A percentile compares a stretch with the other conserved stretches of the same genome.
These are phyloP conservation scores for Pagrus major DNA, from an alignment of 2,113 vertebrate species.

Conservation along the genomic window DNA sequence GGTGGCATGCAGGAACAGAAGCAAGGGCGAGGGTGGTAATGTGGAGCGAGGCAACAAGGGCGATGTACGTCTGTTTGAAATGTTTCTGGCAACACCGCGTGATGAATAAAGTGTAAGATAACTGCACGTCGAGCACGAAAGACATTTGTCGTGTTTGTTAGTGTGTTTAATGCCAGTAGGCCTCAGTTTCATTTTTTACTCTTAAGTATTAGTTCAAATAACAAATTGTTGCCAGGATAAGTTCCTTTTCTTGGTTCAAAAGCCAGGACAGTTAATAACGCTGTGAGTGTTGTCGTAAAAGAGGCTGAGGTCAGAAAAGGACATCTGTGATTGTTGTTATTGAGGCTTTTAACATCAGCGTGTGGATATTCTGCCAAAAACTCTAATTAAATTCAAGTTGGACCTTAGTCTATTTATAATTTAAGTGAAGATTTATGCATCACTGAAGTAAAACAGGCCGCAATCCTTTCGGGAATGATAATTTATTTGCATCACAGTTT, in stretches of 20 bases:
- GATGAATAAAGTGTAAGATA: conserved; percentile 46
- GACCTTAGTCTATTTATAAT: not conserved
- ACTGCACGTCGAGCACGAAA: not conserved
- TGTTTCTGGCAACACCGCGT: conserved; percentile 60
- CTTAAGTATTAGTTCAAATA: conserved; percentile 28
- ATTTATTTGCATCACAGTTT: no score
- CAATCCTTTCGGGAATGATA: no score
- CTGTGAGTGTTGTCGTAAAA: not conserved
- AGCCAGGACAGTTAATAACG: not conserved
- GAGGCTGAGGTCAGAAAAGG: not conserved
- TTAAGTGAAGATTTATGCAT: not conserved
- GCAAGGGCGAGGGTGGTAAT: conserved; percentile 21
- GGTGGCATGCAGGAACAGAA: conserved; percentile 52
- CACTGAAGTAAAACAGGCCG: not conserved
- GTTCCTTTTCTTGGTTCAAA: not conserved
- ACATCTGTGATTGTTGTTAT: not conserved
- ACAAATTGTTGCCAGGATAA: conserved; percentile 7
- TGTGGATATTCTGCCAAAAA: not conserved
- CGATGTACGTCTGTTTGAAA: conserved; percentile 68
- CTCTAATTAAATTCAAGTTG: not conserved
- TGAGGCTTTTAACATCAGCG: conserved; percentile 4
- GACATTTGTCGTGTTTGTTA: conserved; percentile 51
- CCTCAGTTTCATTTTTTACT: conserved; percentile 19
- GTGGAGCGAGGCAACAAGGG: conserved; percentile 15
- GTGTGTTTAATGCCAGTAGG: conserved; percentile 37